Evolutionary conservation across 2,113 vertebrate genomes (phyloP).

Genomic region (Ardeotis arabs): DNA sequence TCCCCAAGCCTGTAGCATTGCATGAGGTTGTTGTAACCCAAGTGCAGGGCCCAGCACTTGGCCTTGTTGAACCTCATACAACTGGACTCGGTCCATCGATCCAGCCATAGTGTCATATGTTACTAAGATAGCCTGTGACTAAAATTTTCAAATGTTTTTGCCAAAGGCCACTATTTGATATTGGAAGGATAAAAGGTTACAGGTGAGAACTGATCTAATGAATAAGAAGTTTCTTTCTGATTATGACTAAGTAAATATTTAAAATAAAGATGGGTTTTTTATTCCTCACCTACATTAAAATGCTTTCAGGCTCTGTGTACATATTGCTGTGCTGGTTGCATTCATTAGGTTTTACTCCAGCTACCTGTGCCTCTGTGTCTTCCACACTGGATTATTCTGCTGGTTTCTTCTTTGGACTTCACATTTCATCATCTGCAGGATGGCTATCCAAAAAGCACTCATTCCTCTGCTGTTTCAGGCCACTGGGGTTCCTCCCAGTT

Average conservation of each 20-base stretch:
- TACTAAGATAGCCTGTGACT: not conserved
- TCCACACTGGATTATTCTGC: not conserved
- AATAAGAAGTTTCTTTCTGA: not conserved
- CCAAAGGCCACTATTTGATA: not conserved
- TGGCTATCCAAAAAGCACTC: not conserved
- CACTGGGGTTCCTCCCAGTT: rapidly evolving
- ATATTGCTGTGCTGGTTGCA: not conserved
- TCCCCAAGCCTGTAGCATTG: too few relatives aligned
- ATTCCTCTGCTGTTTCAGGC: not conserved
- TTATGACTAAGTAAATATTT: not conserved
- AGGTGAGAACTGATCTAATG: not conserved
- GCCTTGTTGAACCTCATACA: too few relatives aligned
- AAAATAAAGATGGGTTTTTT: rapidly evolving
- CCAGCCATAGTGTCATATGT: not conserved
- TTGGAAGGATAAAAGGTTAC: not conserved
- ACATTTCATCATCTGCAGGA: not conserved
- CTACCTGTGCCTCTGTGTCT: not conserved
- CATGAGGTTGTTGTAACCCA: too few relatives aligned
- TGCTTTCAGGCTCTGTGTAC: not conserved
- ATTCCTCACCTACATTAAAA: not conserved
- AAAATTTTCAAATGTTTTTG: not conserved
- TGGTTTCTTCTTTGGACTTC: not conserved
- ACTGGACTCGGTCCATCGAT: too few relatives aligned
- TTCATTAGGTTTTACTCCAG: not conserved
- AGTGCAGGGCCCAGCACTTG: too few relatives aligned